phyloP scores from a whole-genome alignment of 2,888 invertebrate species.

The Daptonema setosum region DNA sequence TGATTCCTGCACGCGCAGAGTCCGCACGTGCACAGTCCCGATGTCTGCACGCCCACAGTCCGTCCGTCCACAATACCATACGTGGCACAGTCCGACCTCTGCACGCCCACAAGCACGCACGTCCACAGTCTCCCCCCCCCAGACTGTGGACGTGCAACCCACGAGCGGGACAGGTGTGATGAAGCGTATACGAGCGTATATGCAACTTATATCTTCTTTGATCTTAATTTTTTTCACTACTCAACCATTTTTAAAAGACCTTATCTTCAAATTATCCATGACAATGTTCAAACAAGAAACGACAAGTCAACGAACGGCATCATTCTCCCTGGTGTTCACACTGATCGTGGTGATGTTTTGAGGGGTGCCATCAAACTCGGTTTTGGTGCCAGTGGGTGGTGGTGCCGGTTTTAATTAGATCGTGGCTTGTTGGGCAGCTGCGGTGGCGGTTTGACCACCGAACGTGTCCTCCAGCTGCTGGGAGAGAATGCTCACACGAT shows the following conservation, averaged over 20 bases:
- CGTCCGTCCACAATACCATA: too few species aligned
- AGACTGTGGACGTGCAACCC: too few species aligned
- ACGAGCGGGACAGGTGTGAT: too few species aligned
- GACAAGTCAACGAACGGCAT: not conserved
- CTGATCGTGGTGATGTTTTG: not conserved
- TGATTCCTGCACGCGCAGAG: too few species aligned
- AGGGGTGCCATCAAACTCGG: not conserved
- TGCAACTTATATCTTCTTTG: too few species aligned
- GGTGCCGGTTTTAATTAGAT: not conserved
- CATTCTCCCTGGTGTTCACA: not conserved
- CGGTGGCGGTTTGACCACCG: conserved; percentile 4
- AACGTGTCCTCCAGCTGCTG: conserved; percentile 23
- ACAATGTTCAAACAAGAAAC: not conserved
- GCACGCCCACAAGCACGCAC: too few species aligned
- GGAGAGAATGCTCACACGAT: conserved; percentile 21
- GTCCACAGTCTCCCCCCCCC: too few species aligned
- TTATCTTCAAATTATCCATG: not conserved
- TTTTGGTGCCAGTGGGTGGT: not conserved
- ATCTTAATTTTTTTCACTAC: too few species aligned
- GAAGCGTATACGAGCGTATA: not conserved
- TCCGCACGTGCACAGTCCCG: too few species aligned
- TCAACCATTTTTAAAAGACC: not conserved
- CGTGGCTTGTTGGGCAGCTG: conserved; percentile 3
- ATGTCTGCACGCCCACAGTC: too few species aligned
- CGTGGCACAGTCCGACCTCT: too few species aligned